Base-by-base conservation (phyloP, 2,797 vertebrate species). In the Hydrolagus colliei region DNA sequence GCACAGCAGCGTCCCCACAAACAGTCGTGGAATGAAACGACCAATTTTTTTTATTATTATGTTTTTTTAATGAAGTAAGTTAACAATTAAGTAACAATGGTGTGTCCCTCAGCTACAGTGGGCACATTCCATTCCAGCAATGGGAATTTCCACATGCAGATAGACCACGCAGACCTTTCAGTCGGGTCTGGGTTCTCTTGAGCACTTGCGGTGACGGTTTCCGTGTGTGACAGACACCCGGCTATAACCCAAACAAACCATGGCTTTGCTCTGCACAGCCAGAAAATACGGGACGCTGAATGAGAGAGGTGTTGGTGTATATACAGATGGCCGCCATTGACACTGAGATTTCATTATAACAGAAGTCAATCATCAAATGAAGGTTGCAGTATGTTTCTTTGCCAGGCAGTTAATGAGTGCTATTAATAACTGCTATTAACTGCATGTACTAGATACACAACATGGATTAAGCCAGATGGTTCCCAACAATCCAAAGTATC, bases 381-480 rank as follows among this genome's bases (percentile, higher is more conserved):
- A 89, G 67, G 63, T 85, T 62, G 72, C 79, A 80, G 80, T 73
- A 80, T 86, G 85, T 62, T 89, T 88, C 89, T 91, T 89, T 88
- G 87, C 87, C 86, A 88, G 88, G 77, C 87, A 87, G 86, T 63
- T 91, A 89, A 90, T 89, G 88, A 88, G 73, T 62, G 18, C 63
- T 87, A 90, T 91, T 89, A 90, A 88, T 89, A 91, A 89, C 41
- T 87, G 12, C 86, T 73, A 89, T 89, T 76, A 68, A 92, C 91
- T 90, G 61, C 75, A 62, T 80, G 86, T 89, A 88, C 86, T 73
- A 14, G 90, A 88, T 86, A 85, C 73, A 88, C 63, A 89, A 87
- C 88, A 89, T 88, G 85, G 86, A 89, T 90, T 89, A 89, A 89
- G 88, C 86, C 87, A 92, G 90, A 92, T 90, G 90, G 89, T 86